These are phyloP conservation scores for Phacellophora camtschatica DNA, from an alignment of 30 jellyfish, hydroid and myxozoan species.

Conservation along the genomic window DNA sequence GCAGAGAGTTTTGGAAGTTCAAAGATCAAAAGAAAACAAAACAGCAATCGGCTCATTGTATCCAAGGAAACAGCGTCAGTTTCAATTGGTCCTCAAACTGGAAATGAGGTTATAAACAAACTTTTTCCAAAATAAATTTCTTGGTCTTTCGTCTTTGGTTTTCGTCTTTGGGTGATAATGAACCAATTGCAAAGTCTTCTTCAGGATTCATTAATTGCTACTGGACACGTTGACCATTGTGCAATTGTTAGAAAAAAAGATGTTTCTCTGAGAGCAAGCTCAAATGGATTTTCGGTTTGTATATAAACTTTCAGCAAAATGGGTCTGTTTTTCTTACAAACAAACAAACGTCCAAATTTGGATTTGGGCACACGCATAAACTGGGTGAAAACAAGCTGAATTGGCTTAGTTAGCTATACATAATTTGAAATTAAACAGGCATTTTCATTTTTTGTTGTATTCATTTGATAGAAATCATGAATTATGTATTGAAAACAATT, in stretches of 20 bases:
- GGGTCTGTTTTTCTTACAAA: too few relatives aligned
- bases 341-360: too few relatives aligned
- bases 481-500: too few relatives aligned
- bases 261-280: conserved; percentile 76
- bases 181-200: conserved; percentile 78
- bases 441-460: too few relatives aligned
- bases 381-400: too few relatives aligned
- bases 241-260: conserved; percentile 85
- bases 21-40: not conserved
- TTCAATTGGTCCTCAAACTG: conserved; percentile 20
- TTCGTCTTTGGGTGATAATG: conserved; percentile 1
- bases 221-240: conserved; percentile 86
- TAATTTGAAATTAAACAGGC: too few relatives aligned
- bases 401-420: too few relatives aligned
- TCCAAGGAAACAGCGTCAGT: not conserved
- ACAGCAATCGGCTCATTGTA: not conserved
- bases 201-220: conserved; percentile 72
- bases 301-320: not conserved
- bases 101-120: conserved; percentile 23
- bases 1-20: not conserved
- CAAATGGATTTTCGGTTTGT: conserved; percentile 83
- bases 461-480: too few relatives aligned
- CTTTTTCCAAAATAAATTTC: not conserved
- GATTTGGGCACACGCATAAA: too few relatives aligned
- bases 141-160: not conserved